phyloP scores from a whole-genome alignment of 2,888 invertebrate species.

The Diaprepes abbreviatus region DNA sequence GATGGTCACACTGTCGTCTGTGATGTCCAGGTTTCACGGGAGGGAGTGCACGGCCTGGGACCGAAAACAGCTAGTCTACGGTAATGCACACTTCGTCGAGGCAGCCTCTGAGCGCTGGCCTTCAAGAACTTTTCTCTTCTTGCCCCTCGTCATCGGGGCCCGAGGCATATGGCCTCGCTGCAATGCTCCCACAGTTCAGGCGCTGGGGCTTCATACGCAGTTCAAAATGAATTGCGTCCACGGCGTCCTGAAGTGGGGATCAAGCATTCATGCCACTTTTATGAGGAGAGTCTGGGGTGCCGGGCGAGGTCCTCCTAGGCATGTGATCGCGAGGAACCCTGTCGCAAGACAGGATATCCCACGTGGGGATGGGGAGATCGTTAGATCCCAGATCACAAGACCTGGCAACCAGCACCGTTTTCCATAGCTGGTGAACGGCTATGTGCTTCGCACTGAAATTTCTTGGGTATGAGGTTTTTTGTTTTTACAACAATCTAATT shows the following conservation, averaged over 20 bases:
- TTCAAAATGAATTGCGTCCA: slow-evolving; percentile 39
- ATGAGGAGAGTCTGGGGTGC: slow-evolving; percentile 33
- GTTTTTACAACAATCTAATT: too few species aligned
- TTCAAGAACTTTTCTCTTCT: slow-evolving; percentile 15
- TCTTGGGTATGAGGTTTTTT: too few species aligned
- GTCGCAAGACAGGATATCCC: too few species aligned
- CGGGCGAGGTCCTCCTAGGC: too few species aligned
- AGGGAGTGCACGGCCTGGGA: not conserved
- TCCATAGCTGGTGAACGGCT: too few species aligned
- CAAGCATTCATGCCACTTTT: slow-evolving; percentile 37
- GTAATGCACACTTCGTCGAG: slow-evolving; percentile 43
- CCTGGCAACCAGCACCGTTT: too few species aligned
- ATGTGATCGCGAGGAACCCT: too few species aligned
- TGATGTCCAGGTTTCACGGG: slow-evolving; percentile 24
- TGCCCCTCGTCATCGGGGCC: slow-evolving; percentile 47
- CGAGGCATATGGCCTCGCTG: slow-evolving; percentile 53
- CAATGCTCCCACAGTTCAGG: slow-evolving; percentile 34
- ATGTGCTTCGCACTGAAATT: too few species aligned
- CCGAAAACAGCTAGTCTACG: slow-evolving; percentile 46
- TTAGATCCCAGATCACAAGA: too few species aligned
- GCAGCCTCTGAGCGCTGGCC: slow-evolving; percentile 49
- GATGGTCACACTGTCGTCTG: not conserved
- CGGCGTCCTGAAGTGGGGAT: slow-evolving; percentile 45
- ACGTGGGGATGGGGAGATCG: too few species aligned
- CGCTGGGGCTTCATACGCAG: not conserved